Conservation (phyloP, 2,113 vertebrate genomes). For the Sceloporus tristichus region DNA sequence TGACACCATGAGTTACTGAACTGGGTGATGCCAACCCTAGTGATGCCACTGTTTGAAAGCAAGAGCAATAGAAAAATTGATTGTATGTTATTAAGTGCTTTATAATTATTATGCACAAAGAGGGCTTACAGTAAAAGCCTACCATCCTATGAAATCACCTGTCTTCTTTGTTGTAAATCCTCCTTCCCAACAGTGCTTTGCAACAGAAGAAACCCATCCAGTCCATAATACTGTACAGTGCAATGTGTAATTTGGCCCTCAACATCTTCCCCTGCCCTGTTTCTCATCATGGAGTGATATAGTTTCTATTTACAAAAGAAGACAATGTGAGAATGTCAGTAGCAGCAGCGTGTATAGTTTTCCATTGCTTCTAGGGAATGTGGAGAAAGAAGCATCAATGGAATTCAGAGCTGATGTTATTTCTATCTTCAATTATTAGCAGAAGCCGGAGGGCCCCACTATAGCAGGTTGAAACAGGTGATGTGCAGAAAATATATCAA, state of each 20-base stretch:
- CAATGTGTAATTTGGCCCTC: background rate
- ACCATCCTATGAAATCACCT: background rate
- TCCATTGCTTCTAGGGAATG: background rate
- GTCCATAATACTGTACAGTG: background rate
- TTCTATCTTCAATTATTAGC: constrained; percentile 31
- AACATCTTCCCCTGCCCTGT: no score
- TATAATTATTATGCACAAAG: background rate
- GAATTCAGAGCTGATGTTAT: constrained; percentile 18
- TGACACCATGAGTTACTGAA: no score
- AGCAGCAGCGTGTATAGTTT: background rate
- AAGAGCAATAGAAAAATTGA: no score
- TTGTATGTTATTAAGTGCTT: background rate
- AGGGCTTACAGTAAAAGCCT: no score
- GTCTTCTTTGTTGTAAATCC: background rate
- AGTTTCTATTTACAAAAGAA: background rate
- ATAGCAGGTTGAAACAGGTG: constrained; percentile 61
- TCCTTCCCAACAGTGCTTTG: background rate
- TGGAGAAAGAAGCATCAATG: constrained; percentile 15
- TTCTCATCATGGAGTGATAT: background rate
- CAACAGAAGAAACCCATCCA: background rate
- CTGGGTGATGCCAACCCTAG: no score
- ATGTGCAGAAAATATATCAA: constrained; percentile 45
- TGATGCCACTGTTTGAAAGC: no score
- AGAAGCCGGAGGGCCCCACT: constrained; percentile 43
- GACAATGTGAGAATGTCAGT: background rate